Evolutionary conservation across 2,113 vertebrate species (phyloP).

Genomic region (Nothocercus julius): DNA sequence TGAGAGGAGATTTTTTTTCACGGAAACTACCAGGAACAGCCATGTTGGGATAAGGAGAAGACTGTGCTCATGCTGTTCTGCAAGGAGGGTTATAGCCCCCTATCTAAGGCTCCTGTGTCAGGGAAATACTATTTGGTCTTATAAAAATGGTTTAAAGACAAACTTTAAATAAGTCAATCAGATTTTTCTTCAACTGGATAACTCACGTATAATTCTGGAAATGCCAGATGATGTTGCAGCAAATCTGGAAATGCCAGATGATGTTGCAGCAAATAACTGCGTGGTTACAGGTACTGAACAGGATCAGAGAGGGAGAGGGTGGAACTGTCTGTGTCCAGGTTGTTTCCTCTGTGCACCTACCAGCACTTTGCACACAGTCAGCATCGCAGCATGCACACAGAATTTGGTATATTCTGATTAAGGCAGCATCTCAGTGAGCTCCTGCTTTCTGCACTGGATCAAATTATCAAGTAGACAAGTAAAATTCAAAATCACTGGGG

Average conservation of each 20-base stretch:
- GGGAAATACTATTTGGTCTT: background rate
- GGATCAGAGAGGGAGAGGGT: background rate
- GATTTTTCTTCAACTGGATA: background rate
- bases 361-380: background rate
- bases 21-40: background rate
- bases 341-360: background rate
- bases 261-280: background rate
- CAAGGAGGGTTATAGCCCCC: background rate
- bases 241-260: background rate
- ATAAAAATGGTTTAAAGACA: background rate
- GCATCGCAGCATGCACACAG: background rate
- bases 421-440: background rate
- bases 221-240: background rate
- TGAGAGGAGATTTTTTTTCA: background rate
- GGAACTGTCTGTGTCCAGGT: background rate
- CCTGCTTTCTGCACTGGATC: background rate
- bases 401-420: background rate
- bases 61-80: rapidly evolving
- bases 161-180: background rate
- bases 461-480: background rate
- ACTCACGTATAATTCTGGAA: background rate
- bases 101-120: background rate
- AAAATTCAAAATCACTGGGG: background rate
- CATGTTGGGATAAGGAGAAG: background rate
- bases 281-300: background rate